Conservation (phyloP, 2,113 vertebrate species). For the Albula goreensis region DNA sequence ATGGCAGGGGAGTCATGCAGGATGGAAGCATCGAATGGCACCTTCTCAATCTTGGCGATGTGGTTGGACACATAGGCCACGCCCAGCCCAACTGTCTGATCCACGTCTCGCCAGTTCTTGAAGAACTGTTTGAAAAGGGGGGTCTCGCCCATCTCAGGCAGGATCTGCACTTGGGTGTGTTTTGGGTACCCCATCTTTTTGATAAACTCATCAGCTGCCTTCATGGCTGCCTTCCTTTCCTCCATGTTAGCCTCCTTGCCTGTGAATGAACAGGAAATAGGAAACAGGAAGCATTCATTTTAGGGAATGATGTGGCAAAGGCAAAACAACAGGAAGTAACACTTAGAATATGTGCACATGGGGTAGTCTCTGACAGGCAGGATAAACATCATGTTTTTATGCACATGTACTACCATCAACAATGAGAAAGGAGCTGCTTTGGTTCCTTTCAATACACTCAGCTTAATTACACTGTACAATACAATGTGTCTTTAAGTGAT, state of each 20-base stretch:
- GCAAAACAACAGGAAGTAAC: neutral
- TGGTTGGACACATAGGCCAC: slow-evolving; percentile 85
- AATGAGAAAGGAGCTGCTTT: neutral
- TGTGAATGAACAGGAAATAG: slow-evolving; percentile 43
- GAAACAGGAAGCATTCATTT: neutral
- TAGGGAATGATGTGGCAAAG: neutral
- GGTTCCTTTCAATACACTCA: too few species aligned
- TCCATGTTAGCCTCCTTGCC: slow-evolving; percentile 88
- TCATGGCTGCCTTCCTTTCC: slow-evolving; percentile 88
- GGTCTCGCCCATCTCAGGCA: slow-evolving; percentile 91
- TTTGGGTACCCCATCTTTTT: slow-evolving; percentile 92
- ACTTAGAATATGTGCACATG: neutral
- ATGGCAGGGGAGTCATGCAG: slow-evolving; percentile 87
- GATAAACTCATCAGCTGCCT: slow-evolving; percentile 90
- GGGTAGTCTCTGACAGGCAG: neutral
- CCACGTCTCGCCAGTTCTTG: slow-evolving; percentile 92
- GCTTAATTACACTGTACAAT: too few species aligned
- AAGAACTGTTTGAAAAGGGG: slow-evolving; percentile 98
- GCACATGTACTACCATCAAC: neutral
- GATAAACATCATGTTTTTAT: neutral
- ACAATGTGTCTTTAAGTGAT: too few species aligned
- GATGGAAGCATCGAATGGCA: slow-evolving; percentile 83
- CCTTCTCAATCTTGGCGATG: slow-evolving; percentile 87
- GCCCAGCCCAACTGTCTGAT: slow-evolving; percentile 88
- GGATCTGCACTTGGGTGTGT: slow-evolving; percentile 90